A percentile compares a stretch with the other conserved stretches of the same genome.
These are phyloP conservation scores for Brachypteracias leptosomus DNA, from an alignment of 2,113 vertebrate species.

Conservation along the genomic window DNA sequence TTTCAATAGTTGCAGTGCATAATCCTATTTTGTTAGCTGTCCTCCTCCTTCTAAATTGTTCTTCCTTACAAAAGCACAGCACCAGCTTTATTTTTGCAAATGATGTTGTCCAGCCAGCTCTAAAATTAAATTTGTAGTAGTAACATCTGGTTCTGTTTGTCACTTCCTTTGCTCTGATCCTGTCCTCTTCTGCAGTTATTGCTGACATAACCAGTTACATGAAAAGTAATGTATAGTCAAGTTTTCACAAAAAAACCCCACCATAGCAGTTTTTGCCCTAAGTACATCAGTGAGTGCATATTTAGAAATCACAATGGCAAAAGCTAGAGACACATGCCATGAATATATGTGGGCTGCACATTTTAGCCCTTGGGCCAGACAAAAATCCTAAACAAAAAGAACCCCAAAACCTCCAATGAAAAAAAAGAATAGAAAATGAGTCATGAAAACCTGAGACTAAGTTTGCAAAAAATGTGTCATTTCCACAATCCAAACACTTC, in stretches of 20 bases:
- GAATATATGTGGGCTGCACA: background rate
- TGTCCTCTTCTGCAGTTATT: background rate
- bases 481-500: background rate
- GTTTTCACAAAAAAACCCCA: background rate
- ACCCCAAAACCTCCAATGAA: background rate
- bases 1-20: background rate
- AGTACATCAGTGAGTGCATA: rapidly evolving
- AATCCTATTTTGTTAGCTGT: background rate
- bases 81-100: background rate
- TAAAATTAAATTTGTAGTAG: background rate
- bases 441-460: background rate
- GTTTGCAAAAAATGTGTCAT: background rate
- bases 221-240: background rate
- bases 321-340: background rate
- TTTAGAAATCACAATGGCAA: background rate
- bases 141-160: background rate
- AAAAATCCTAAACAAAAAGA: rapidly evolving
- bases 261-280: background rate
- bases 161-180: background rate
- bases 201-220: background rate
- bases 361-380: background rate
- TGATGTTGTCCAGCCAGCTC: background rate
- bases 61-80: background rate
- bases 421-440: background rate
- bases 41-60: background rate